Percentiles rank a stretch among this genome's conserved stretches.
phyloP scores from a whole-genome alignment of 2,797 vertebrate species.

The Lutjanus argentimaculatus region DNA sequence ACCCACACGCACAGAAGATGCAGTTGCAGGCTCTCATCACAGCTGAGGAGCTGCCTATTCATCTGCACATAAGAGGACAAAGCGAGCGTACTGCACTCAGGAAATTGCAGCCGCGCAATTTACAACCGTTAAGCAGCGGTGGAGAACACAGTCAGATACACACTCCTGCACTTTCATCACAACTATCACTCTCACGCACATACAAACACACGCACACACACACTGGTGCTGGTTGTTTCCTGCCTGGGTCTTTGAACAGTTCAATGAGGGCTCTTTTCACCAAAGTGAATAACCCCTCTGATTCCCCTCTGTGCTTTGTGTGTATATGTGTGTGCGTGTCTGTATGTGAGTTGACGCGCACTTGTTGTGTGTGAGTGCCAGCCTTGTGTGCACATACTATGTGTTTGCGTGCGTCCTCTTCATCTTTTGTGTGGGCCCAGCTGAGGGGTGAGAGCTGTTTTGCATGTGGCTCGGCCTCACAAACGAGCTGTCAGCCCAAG shows the following conservation, averaged over 20 bases:
- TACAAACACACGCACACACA: background rate
- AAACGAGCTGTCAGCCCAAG: slow-evolving; percentile 56
- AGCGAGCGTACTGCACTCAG: slow-evolving; percentile 80
- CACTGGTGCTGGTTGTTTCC: slow-evolving; percentile 72
- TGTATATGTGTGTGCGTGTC: slow-evolving; percentile 25
- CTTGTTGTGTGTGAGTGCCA: slow-evolving; percentile 15
- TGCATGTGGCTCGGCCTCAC: slow-evolving; percentile 69
- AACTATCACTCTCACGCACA: slow-evolving; percentile 30
- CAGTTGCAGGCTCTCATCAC: slow-evolving; percentile 80
- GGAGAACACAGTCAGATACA: slow-evolving; percentile 64
- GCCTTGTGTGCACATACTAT: slow-evolving; percentile 46
- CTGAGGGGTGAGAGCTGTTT: slow-evolving; percentile 78
- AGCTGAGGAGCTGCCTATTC: slow-evolving; percentile 86
- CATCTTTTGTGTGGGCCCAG: slow-evolving; percentile 76
- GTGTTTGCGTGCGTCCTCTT: slow-evolving; percentile 68
- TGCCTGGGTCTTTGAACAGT: slow-evolving; percentile 78
- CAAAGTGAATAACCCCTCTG: slow-evolving; percentile 80
- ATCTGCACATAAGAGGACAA: slow-evolving; percentile 86
- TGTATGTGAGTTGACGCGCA: slow-evolving; percentile 24
- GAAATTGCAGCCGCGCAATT: slow-evolving; percentile 81
- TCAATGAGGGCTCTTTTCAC: slow-evolving; percentile 81
- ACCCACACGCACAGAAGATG: slow-evolving; percentile 52
- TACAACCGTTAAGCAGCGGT: slow-evolving; percentile 74
- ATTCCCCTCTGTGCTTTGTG: slow-evolving; percentile 62
- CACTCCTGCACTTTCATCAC: slow-evolving; percentile 53